These are phyloP conservation scores for Antheraea mylitta DNA, from an alignment of 1,140 invertebrate species.

Conservation along the genomic window DNA sequence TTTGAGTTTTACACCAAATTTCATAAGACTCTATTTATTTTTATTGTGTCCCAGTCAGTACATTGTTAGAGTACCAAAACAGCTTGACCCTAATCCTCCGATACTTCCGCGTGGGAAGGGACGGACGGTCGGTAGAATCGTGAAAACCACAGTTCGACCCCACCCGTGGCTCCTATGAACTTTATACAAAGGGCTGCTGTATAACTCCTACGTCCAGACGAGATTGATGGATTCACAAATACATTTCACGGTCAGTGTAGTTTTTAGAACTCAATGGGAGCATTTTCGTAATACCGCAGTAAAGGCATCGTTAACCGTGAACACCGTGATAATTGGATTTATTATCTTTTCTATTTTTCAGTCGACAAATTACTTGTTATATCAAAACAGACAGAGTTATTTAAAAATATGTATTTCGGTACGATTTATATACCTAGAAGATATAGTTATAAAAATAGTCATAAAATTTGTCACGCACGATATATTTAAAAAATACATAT, in stretches of 20 bases:
- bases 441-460: not conserved
- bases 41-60: not conserved
- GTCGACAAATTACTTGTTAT: not conserved
- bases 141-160: not conserved
- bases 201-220: not conserved
- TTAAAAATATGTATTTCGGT: not conserved
- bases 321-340: slow-evolving; percentile 10
- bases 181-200: not conserved
- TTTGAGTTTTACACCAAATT: too few relatives aligned
- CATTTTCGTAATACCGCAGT: slow-evolving; percentile 6
- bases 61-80: slow-evolving; percentile 21
- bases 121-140: not conserved
- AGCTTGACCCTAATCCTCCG: slow-evolving; percentile 27
- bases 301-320: slow-evolving; percentile 2
- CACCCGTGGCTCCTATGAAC: not conserved
- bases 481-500: not conserved
- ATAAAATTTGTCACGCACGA: not conserved
- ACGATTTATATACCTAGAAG: not conserved
- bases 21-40: not conserved
- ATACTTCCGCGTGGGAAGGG: slow-evolving; percentile 25
- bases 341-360: slow-evolving; percentile 8
- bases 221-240: slow-evolving; percentile 18
- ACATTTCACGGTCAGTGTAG: slow-evolving; percentile 13
- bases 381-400: not conserved
- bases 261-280: slow-evolving; percentile 3